Conservation (phyloP, 2,113 vertebrate species). For the Mormyrus lacerda region DNA sequence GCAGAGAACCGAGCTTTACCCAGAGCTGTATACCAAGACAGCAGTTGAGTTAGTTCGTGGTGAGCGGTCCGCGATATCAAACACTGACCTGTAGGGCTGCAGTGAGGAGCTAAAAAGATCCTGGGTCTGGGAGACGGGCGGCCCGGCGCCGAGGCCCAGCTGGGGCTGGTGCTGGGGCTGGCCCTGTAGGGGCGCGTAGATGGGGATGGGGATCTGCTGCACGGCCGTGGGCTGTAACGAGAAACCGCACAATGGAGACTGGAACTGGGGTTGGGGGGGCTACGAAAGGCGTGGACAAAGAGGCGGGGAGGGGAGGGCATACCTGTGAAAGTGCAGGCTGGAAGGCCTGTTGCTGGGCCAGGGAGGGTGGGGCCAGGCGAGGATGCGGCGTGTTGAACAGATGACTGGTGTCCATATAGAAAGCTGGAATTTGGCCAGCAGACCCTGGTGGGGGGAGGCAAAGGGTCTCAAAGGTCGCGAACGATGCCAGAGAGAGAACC, state of each 20-base stretch:
- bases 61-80: neutral
- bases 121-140: conserved; percentile 89
- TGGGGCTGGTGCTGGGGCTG: conserved; percentile 84
- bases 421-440: conserved; percentile 89
- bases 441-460: conserved; percentile 43
- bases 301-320: neutral
- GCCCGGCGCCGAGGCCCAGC: conserved; percentile 76
- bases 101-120: conserved; percentile 90
- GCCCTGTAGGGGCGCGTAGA: conserved; percentile 90
- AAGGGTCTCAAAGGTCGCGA: neutral
- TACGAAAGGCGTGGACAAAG: neutral
- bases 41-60: neutral
- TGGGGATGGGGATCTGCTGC: conserved; percentile 94
- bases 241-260: conserved; percentile 21
- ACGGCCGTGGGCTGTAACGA: conserved; percentile 73
- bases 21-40: neutral
- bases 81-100: conserved; percentile 78
- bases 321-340: conserved; percentile 97
- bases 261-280: neutral
- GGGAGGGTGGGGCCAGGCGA: conserved; percentile 79
- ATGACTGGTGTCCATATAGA: conserved; percentile 98
- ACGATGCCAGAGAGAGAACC: neutral
- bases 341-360: conserved; percentile 92
- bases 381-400: conserved; percentile 88
- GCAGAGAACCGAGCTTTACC: neutral